Evolutionary conservation across 2,888 invertebrate species (phyloP), one percentile per base, ranked within the genome.

Genomic region (Plagodis pulveraria): DNA sequence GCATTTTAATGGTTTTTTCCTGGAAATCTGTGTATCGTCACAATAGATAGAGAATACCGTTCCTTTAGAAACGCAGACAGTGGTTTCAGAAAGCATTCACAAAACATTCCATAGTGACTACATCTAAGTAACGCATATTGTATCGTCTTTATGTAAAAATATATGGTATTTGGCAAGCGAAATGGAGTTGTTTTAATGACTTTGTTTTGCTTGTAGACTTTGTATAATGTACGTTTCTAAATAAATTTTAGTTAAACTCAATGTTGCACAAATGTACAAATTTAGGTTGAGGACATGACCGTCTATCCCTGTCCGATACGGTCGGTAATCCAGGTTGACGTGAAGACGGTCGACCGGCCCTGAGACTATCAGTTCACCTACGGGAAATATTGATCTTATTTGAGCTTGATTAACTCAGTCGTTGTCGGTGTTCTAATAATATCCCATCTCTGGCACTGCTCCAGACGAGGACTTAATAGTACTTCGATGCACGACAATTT

Each of bases 321-420:
- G 76, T 71, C 63, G 63, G 74, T 83, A 81, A 84, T 81, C 80
- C 78, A 70, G 76, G 69, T 58, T 70, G 86, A 82, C 84, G 75
- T 67, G 74, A 70, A 67, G 10, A 10, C 10, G 40, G 10, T 36
- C 74, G 74, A 67, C 76, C 80, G 81, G 78, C 81, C 82, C 82
- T 79, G 83, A 81, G 78, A 83, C 81, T 83, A 86, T 85, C 86
- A 73, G 70, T 72, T 74, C 77, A 89, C 84, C 85, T 84, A 86
- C 86, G 85, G 84, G 78, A 84, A 89, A 86, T 91, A 92, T 92
- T 86, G 91, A 91, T 91, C 89, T 90, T 91, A 91, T 91, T 91
- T 86, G 89, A 89, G 91, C 86, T 88, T 91, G 91, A 92, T 92
- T 90, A 91, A 89, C 89, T 88, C 88, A 80, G 87, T 87, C 88